A percentile compares a stretch with the other conserved stretches of the same genome.
phyloP scores from a whole-genome alignment of 2,888 invertebrate species.

The Linnaemya tessellans region DNA sequence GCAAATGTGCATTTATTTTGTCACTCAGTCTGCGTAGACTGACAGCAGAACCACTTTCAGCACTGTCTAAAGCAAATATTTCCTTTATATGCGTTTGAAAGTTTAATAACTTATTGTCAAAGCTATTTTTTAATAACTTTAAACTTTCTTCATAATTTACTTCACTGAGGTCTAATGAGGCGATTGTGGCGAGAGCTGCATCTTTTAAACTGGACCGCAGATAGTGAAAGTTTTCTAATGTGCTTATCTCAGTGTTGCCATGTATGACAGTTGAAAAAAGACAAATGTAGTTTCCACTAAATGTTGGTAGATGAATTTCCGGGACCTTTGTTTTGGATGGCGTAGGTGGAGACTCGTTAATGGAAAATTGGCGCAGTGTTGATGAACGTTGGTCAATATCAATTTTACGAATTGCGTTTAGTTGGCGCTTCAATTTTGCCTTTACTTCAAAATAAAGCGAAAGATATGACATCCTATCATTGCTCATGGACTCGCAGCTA shows the following conservation, averaged over 20 bases:
- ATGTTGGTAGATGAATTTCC: conserved; percentile 56
- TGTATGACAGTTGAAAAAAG: conserved; percentile 63
- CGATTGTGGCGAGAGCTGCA: conserved; percentile 59
- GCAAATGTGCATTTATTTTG: conserved; percentile 64
- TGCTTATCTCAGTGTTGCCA: conserved; percentile 54
- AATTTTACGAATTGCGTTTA: too few species aligned
- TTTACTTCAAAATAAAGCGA: too few species aligned
- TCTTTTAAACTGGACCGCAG: conserved; percentile 52
- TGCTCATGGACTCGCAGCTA: not conserved
- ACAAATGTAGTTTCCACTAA: conserved; percentile 57
- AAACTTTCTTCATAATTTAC: conserved; percentile 44
- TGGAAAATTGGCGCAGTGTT: too few species aligned
- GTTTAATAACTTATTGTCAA: conserved; percentile 66
- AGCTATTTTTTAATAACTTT: conserved; percentile 62
- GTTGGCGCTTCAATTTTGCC: too few species aligned
- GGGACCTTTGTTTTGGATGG: not conserved
- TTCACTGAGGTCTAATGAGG: conserved; percentile 54
- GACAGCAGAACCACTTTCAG: conserved; percentile 60
- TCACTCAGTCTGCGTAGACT: conserved; percentile 63
- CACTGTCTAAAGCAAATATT: conserved; percentile 62
- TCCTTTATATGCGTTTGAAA: conserved; percentile 72
- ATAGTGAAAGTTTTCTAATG: conserved; percentile 37
- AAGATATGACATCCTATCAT: not conserved
- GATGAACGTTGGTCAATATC: too few species aligned
- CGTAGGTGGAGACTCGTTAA: too few species aligned